These are phyloP conservation scores for Platichthys flesus DNA, from an alignment of 2,113 vertebrate genomes.

Conservation along the genomic window DNA sequence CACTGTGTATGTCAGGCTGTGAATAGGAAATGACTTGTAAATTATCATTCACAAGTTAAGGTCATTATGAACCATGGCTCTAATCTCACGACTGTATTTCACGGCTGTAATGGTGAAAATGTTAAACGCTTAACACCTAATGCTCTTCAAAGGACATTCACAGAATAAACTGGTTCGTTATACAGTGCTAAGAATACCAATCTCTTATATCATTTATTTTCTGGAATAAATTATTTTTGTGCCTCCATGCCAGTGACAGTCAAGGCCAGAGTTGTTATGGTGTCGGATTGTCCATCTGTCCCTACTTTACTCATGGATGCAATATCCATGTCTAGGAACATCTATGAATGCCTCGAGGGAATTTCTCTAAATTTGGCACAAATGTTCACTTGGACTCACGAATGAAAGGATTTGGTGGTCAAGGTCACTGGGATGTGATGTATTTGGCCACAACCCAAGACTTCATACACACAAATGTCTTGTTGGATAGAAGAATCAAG, in stretches of 20 bases:
- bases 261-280: not conserved
- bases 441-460: not conserved
- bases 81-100: constrained; percentile 12
- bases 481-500: not conserved
- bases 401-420: not conserved
- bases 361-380: not conserved
- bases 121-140: constrained; percentile 1
- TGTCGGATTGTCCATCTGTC: not conserved
- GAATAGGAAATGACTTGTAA: constrained; percentile 23
- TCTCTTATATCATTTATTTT: not conserved
- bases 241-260: not conserved
- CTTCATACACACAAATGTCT: not conserved
- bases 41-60: constrained; percentile 28
- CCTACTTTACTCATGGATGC: not conserved
- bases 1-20: constrained; percentile 22
- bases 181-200: constrained; percentile 6
- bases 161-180: constrained; percentile 19
- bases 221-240: not conserved
- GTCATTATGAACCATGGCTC: constrained; percentile 14
- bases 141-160: not conserved
- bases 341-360: not conserved
- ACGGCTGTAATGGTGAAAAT: not conserved
- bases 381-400: not conserved
- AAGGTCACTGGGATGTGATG: not conserved
- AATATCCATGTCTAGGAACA: not conserved